Percentiles rank a stretch among this genome's conserved stretches.
phyloP scores from a whole-genome alignment of 2,888 invertebrate genomes.

The Epinotia nisella region DNA sequence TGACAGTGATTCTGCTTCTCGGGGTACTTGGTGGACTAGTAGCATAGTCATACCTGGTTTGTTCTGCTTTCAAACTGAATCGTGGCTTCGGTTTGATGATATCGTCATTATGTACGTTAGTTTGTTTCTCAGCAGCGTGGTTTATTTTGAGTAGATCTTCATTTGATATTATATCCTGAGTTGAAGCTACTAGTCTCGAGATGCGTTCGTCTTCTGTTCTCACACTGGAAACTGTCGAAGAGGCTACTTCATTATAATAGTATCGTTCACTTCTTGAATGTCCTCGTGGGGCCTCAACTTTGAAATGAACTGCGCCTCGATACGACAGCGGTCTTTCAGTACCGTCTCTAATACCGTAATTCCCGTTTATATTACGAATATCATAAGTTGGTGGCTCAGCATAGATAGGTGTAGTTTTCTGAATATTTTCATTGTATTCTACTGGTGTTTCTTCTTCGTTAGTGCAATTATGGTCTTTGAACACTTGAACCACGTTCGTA shows the following conservation, averaged over 20 bases:
- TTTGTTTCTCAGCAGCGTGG: constrained; percentile 71
- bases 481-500: constrained; percentile 68
- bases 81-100: constrained; percentile 66
- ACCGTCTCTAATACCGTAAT: constrained; percentile 65
- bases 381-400: constrained; percentile 60
- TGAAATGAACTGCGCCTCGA: constrained; percentile 63
- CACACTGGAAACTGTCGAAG: constrained; percentile 50
- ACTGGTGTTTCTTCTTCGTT: constrained; percentile 54
- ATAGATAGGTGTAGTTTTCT: constrained; percentile 58
- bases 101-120: constrained; percentile 65
- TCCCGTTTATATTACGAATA: constrained; percentile 59
- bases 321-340: constrained; percentile 59
- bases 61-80: constrained; percentile 56
- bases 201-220: constrained; percentile 65
- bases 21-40: constrained; percentile 50
- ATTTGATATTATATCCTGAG: constrained; percentile 86
- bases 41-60: constrained; percentile 52
- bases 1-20: constrained; percentile 64
- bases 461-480: constrained; percentile 74
- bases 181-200: constrained; percentile 82
- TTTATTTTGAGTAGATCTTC: constrained; percentile 88
- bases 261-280: constrained; percentile 70
- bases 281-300: constrained; percentile 62
- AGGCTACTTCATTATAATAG: constrained; percentile 61
- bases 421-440: constrained; percentile 55